Conservation (phyloP, 2,113 vertebrate species). For the Dolichotis patagonum region DNA sequence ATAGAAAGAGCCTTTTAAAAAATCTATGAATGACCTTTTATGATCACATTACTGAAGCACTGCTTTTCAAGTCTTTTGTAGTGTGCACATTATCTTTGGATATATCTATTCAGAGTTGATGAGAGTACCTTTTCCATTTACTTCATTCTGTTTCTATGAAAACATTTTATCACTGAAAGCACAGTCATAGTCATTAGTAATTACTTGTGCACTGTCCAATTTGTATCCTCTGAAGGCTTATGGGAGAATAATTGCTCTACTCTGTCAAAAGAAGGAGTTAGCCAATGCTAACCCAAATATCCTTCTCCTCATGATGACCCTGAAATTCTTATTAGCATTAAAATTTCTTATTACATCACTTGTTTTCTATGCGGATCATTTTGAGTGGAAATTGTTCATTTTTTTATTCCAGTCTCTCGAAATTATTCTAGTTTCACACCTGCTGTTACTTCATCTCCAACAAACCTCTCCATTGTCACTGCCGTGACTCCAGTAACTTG, state of each 20-base stretch:
- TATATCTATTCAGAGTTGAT: constrained; percentile 77
- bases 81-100: constrained; percentile 73
- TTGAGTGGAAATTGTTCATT: constrained; percentile 55
- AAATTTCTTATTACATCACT: constrained; percentile 70
- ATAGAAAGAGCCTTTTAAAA: constrained; percentile 71
- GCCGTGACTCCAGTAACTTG: constrained; percentile 12
- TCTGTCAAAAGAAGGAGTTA: constrained; percentile 68
- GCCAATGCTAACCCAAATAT: constrained; percentile 42
- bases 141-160: constrained; percentile 77
- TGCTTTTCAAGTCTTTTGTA: constrained; percentile 76
- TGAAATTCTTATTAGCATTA: constrained; percentile 60
- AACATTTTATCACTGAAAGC: constrained; percentile 76
- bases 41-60: constrained; percentile 70
- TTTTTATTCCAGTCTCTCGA: constrained; percentile 68
- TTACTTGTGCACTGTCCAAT: constrained; percentile 72
- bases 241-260: constrained; percentile 64
- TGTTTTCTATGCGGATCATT: constrained; percentile 69
- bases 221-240: constrained; percentile 56
- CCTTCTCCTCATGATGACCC: constrained; percentile 59
- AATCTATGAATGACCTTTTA: constrained; percentile 61
- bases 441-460: constrained; percentile 49
- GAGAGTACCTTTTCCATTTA: constrained; percentile 73
- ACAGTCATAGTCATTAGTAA: constrained; percentile 77
- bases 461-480: constrained; percentile 35
- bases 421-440: constrained; percentile 69